Evolutionary conservation across 2,113 vertebrate genomes (phyloP).

Genomic region (Hemicordylus capensis): DNA sequence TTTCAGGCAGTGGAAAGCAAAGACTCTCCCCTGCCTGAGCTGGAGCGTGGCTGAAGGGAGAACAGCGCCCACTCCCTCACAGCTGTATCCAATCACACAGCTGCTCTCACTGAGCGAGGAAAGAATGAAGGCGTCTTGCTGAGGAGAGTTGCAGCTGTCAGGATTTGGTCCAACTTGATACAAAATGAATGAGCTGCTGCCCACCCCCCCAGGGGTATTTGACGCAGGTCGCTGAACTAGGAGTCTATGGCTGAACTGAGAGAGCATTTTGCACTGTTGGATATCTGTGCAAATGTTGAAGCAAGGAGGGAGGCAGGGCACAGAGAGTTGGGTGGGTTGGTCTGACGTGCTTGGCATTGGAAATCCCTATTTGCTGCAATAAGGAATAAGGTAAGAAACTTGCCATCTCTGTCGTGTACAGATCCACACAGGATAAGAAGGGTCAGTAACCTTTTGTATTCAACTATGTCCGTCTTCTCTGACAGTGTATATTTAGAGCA

Average conservation of each 20-base stretch:
- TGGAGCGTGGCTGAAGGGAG: background rate
- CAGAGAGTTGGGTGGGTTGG: background rate
- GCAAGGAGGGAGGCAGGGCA: background rate
- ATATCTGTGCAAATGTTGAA: background rate
- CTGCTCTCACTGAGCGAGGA: background rate
- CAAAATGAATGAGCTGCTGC: conserved; percentile 53
- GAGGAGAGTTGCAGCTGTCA: conserved; percentile 38
- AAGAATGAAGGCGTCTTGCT: background rate
- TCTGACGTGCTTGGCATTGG: conserved; percentile 54
- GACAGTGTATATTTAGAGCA: conserved; percentile 46
- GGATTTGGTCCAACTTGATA: conserved; percentile 44
- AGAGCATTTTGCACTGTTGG: conserved; percentile 27
- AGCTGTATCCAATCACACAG: conserved; percentile 39
- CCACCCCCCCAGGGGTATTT: background rate
- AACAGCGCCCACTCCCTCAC: background rate
- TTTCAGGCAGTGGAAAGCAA: background rate
- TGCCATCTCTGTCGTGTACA: background rate
- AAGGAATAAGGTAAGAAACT: conserved; percentile 67
- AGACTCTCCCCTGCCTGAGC: conserved; percentile 29
- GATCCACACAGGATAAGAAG: background rate
- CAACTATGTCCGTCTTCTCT: background rate
- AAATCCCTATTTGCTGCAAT: conserved; percentile 46
- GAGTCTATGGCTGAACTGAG: conserved; percentile 25
- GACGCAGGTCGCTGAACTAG: conserved; percentile 5
- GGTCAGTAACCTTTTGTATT: conserved; percentile 51